Evolutionary conservation across 1,140 invertebrate genomes (phyloP).

Genomic region (Drosophila jambulina): DNA sequence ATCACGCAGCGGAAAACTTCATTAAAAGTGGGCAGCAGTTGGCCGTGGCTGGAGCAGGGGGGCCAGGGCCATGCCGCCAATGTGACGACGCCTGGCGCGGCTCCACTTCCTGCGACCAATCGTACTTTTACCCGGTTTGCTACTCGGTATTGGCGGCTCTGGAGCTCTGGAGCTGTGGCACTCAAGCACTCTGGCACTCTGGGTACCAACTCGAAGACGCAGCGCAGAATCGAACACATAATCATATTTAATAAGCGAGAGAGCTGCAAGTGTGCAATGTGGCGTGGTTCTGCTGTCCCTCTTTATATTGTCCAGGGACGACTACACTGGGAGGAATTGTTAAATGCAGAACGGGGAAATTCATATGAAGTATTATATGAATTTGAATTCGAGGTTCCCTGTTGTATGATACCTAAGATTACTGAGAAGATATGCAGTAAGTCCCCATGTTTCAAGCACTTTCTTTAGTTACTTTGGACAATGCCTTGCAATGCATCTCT

Average conservation of each 20-base stretch:
- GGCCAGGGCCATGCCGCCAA: constrained; percentile 51
- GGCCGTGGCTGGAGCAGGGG: constrained; percentile 19
- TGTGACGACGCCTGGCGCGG: constrained; percentile 78
- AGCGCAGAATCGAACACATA: constrained; percentile 75
- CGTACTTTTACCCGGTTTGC: constrained; percentile 18
- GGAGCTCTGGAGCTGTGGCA: constrained; percentile 7
- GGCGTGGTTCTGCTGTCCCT: constrained; percentile 25
- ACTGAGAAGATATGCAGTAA: not conserved
- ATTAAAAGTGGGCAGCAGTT: constrained; percentile 81
- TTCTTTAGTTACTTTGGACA: too few relatives aligned
- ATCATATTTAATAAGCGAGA: constrained; percentile 83
- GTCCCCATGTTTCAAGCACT: too few relatives aligned
- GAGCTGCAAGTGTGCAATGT: constrained; percentile 56
- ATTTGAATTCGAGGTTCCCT: fast-evolving
- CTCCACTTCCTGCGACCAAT: constrained; percentile 72
- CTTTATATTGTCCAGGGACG: not conserved
- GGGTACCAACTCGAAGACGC: constrained; percentile 41
- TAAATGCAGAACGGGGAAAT: too few relatives aligned
- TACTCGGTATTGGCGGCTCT: not conserved
- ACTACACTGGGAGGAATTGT: not conserved
- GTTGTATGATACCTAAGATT: not conserved
- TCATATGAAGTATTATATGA: too few relatives aligned
- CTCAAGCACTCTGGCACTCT: not conserved
- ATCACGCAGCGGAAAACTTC: constrained; percentile 77
- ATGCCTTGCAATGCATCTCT: too few relatives aligned